Evolutionary conservation across 2,888 invertebrate genomes (phyloP), one percentile per base, ranked within the genome.

Genomic region (Diploptera punctata): DNA sequence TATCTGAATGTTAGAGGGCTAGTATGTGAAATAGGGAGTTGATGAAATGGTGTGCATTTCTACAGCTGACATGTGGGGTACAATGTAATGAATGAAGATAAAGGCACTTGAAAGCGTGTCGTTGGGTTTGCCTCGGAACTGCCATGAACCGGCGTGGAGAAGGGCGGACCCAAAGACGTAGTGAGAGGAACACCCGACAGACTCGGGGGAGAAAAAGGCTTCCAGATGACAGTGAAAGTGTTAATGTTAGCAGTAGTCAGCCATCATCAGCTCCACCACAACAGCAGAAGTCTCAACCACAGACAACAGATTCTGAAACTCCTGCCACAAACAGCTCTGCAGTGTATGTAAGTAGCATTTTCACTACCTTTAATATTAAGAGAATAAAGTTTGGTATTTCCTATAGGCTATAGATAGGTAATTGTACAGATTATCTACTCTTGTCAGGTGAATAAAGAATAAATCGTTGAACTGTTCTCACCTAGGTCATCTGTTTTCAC

Each of bases 111-210:
- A 69, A 60, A 69, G 44, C 13, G 65, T 44, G 52, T 61, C 68
- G 26, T 49, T 65, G 62, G 72, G 57, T 62, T 73, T 73, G 73
- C 73, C 65, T 73, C 71, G 38, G 71, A 57, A 62, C 52, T 61
- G 72, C 68, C 73, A 74, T 74, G 71, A 70, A 73, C 71, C 70
- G 71, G 54, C 74, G 69, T 52, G 68, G 67, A 44, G 72, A 68
- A 60, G 60, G 68, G 57, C 71, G 71, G 47, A 38, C 69, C 54
- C 74, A 71, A 16, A 71, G 68, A 68, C 73, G 73, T 38, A 70
- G 57, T 57, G 70, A 73, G 21, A 68, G 74, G 19, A 65, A 38
- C 52, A 62, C 54, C 16, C 68, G 71, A 60, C 70, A 73, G 33
- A 49, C 49, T 26, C 57, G 67, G 31, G 73, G 73, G 33, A 67